Evolutionary conservation across 2,797 vertebrate species (phyloP), one percentile per base, ranked within the genome.

Genomic region (Notolepis coatsorum): DNA sequence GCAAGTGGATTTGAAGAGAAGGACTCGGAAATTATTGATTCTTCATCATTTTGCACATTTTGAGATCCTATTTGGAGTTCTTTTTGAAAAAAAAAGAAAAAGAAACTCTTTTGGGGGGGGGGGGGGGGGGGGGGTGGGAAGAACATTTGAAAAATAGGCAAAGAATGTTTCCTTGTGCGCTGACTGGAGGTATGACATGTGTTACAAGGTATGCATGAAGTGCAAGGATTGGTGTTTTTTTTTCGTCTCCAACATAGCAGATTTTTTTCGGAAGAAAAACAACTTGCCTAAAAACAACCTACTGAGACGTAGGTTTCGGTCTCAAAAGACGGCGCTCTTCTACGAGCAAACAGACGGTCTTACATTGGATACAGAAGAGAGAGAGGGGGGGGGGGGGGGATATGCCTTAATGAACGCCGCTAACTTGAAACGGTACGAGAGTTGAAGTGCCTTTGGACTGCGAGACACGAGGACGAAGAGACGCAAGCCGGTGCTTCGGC

Each of bases 11-110:
- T 54, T 77, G 13, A 80, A n/a, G 2, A 37, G 35, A 37, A 3
- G 18, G 0, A 57, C 66, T 46, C 62, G 68, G 64, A 45, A 86
- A 71, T 85, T 86, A 85, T 87, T 88, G 86, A 87, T 91, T 77
- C 61, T 80, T 48, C 48, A 85, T 93, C 85, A 60, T 91, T 96
- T 96, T 95, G 96, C 95, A 97, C 95, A 96, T 88, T 82, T 83
- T 84, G 64, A 87, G 75, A 83, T 84, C 71, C 76, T 75, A 68
- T 84, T 83, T 80, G 80, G 71, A 83, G 73, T 65, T 53, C 51
- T 52, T 54, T 54, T 35, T 57, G 59, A 48, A 55, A 48, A 61
- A 20, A 54, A 18, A 50, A 64, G 17, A 57, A 43, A 69, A 37
- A 66, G 42, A 10, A 28, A 63, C n/a, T n/a, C n/a, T n/a, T n/a